Evolutionary conservation across 2,113 vertebrate genomes (phyloP).

Genomic region (Ifrita kowaldi): DNA sequence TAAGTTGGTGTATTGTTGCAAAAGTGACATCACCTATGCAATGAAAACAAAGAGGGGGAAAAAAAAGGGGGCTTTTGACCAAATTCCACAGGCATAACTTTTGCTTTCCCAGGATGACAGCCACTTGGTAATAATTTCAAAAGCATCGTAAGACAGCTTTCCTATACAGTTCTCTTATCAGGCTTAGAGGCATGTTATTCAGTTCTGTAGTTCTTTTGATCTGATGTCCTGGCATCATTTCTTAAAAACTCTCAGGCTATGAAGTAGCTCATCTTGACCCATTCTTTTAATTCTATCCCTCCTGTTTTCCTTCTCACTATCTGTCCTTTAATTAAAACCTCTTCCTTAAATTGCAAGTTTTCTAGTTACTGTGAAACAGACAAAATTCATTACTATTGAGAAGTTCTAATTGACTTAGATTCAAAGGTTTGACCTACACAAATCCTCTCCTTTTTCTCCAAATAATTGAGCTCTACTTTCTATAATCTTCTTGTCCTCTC

Average conservation of each 20-base stretch:
- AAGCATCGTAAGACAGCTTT: not conserved
- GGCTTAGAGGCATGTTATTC: not conserved
- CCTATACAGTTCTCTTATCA: not conserved
- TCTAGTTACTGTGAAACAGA: not conserved
- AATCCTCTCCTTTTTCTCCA: not conserved
- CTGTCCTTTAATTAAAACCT: not conserved
- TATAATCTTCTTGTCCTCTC: not conserved
- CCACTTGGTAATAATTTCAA: not conserved
- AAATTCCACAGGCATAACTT: not conserved
- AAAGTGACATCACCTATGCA: not conserved
- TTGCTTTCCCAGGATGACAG: not conserved
- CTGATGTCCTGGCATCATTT: not conserved
- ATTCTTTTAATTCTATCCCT: not conserved
- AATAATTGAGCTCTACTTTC: not conserved
- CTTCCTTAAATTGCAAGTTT: not conserved
- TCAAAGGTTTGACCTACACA: not conserved
- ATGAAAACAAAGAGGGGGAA: not conserved
- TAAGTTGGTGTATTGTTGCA: not conserved
- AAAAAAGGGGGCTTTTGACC: fast-evolving
- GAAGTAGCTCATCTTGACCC: not conserved
- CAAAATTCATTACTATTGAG: not conserved
- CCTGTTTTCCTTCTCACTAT: not conserved
- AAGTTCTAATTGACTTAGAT: not conserved
- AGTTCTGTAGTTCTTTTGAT: not conserved
- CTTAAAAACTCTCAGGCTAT: not conserved